A percentile compares a stretch with the other conserved stretches of the same genome.
Conservation (phyloP, 2,797 vertebrate genomes). For the Tenualosa thibaudeaui region DNA sequence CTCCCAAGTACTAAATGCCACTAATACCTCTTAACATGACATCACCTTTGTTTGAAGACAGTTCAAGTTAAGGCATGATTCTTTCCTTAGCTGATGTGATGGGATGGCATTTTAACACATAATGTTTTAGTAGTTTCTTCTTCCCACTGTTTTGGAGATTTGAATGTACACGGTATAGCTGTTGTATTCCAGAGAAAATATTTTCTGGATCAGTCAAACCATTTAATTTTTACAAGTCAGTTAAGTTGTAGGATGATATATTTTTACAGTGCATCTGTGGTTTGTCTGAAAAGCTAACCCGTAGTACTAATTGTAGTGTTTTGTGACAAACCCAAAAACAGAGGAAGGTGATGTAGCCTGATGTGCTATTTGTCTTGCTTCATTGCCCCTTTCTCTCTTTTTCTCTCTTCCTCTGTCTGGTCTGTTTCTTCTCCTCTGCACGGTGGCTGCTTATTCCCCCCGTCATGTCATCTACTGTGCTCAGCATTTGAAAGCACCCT, state of each 20-base stretch:
- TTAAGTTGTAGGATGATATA: neutral
- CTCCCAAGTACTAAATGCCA: too few relatives aligned
- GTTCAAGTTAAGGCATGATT: neutral
- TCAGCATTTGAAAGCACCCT: constrained; percentile 93
- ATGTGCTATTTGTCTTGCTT: constrained; percentile 94
- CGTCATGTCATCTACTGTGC: constrained; percentile 64
- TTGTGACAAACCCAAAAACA: constrained; percentile 58
- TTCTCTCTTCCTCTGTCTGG: constrained; percentile 56
- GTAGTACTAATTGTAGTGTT: constrained; percentile 80
- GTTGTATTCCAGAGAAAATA: neutral
- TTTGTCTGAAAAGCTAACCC: constrained; percentile 64
- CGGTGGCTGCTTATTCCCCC: constrained; percentile 63
- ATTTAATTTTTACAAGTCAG: neutral
- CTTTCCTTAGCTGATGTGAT: neutral
- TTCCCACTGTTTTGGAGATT: neutral
- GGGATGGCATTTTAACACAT: neutral
- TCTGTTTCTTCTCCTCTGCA: constrained; percentile 68
- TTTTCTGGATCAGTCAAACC: neutral
- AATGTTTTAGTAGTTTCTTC: neutral
- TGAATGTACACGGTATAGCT: neutral
- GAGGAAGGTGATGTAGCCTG: constrained; percentile 57
- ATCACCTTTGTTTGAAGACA: neutral
- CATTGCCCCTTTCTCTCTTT: constrained; percentile 90
- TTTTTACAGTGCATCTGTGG: constrained; percentile 19
- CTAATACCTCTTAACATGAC: neutral